Percentiles rank a stretch among this genome's conserved stretches.
Evolutionary conservation across 2,888 invertebrate genomes (phyloP).

Genomic region (Copidosoma aretas): DNA sequence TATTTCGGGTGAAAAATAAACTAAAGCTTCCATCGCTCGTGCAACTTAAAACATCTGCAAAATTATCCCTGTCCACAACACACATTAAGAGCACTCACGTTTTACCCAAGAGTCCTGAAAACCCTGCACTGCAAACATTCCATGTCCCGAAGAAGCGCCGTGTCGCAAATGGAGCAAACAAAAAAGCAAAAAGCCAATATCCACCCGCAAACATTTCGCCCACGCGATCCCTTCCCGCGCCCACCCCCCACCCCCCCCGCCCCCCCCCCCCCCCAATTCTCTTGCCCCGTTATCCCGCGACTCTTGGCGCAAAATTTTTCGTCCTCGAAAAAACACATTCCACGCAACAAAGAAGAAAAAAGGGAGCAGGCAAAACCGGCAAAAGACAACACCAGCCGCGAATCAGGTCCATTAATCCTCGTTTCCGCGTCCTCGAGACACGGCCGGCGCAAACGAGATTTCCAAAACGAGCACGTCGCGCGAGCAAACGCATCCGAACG

Average conservation of each 20-base stretch:
- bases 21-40: too few relatives aligned
- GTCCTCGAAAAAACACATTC: not conserved
- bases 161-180: not conserved
- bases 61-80: too few relatives aligned
- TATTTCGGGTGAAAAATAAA: too few relatives aligned
- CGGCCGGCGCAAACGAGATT: conserved; percentile 6
- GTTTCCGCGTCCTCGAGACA: conserved; percentile 18
- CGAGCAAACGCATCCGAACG: not conserved
- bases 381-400: not conserved
- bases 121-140: too few relatives aligned
- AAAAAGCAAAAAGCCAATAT: not conserved
- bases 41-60: too few relatives aligned
- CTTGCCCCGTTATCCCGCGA: too few relatives aligned
- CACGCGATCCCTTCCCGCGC: not conserved
- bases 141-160: not conserved
- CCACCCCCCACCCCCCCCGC: too few relatives aligned
- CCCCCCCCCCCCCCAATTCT: too few relatives aligned
- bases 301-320: not conserved
- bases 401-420: not conserved
- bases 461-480: not conserved
- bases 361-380: not conserved
- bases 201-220: not conserved
- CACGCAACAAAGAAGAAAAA: not conserved
- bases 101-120: too few relatives aligned
- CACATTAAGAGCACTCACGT: too few relatives aligned